A percentile compares a stretch with the other conserved stretches of the same genome.
Evolutionary conservation across 2,888 invertebrate species (phyloP).

Genomic region (Disparrhopalites patrizii): DNA sequence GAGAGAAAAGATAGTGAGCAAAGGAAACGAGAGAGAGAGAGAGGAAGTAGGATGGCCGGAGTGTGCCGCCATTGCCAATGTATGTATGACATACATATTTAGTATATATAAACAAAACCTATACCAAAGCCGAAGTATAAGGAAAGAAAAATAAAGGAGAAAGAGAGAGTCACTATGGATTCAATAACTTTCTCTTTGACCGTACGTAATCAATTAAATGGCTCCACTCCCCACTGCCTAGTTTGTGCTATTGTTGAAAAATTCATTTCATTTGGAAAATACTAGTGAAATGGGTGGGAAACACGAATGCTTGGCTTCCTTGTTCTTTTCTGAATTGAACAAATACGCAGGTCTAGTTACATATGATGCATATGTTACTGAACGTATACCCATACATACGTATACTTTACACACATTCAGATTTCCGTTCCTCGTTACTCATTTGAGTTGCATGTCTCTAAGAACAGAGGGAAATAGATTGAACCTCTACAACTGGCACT

Average conservation of each 20-base stretch:
- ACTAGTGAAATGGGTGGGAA: background rate
- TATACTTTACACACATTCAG: no score
- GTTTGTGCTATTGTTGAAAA: conserved; percentile 4
- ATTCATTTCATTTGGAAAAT: conserved; percentile 7
- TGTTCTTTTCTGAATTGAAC: no score
- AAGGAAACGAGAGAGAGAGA: background rate
- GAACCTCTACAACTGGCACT: no score
- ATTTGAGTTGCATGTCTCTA: no score
- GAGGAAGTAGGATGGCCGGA: background rate
- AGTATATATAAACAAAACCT: conserved; percentile 13
- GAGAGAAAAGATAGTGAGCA: background rate
- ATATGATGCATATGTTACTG: no score
- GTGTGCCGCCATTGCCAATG: background rate
- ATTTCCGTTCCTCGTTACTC: no score
- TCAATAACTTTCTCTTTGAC: conserved; percentile 12
- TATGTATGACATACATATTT: background rate
- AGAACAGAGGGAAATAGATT: no score
- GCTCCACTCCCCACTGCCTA: background rate
- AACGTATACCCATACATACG: no score
- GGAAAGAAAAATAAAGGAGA: no score
- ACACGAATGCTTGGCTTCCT: background rate
- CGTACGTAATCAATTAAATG: conserved; percentile 18
- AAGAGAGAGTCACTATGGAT: background rate
- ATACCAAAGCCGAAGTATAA: background rate
- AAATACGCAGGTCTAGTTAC: no score